phyloP scores from a whole-genome alignment of 2,797 vertebrate species.

The Gobio occitaniae region DNA sequence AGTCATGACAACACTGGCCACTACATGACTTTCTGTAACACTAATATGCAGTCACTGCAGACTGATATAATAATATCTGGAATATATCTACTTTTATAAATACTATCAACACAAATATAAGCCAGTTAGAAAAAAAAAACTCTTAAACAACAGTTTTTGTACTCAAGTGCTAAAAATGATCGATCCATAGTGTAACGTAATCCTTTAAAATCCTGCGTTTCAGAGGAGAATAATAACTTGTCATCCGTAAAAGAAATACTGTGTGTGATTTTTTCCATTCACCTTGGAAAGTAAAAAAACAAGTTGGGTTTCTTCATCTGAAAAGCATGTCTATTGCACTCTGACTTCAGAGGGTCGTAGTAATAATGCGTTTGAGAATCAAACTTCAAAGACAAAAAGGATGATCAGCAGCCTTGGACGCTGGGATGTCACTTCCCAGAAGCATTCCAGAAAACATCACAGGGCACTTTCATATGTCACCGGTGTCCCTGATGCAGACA shows the following conservation, averaged over 20 bases:
- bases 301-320: not conserved
- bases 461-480: slow-evolving; percentile 82
- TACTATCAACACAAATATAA: not conserved
- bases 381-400: not conserved
- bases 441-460: slow-evolving; percentile 55
- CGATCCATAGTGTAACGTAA: not conserved
- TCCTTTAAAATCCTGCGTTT: not conserved
- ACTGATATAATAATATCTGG: not conserved
- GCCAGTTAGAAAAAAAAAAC: not conserved
- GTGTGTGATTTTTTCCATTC: not conserved
- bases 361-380: not conserved
- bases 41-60: not conserved
- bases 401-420: not conserved
- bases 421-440: not conserved
- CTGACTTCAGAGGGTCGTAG: slow-evolving; percentile 3
- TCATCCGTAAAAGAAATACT: not conserved
- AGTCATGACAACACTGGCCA: not conserved
- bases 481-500: slow-evolving; percentile 67
- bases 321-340: not conserved
- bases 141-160: not conserved
- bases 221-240: not conserved
- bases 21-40: not conserved
- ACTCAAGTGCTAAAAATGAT: not conserved
- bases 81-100: not conserved
- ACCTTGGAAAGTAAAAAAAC: not conserved